These are phyloP conservation scores for Lithodes maja DNA, from an alignment of 2,888 invertebrate species.

Conservation along the genomic window DNA sequence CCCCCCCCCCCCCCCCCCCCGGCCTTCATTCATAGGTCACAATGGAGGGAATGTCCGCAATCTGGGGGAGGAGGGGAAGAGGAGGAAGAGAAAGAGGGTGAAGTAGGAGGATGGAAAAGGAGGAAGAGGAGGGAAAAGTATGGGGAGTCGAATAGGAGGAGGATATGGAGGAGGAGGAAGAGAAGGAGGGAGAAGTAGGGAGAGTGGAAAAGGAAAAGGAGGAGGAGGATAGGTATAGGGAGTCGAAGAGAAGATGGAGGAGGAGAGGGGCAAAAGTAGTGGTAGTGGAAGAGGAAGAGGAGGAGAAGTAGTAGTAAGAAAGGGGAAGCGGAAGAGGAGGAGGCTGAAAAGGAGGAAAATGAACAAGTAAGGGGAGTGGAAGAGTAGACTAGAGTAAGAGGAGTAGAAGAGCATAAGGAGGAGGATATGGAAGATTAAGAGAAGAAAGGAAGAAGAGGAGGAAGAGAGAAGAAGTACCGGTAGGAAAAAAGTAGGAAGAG, in stretches of 20 bases:
- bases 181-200: background rate
- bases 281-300: background rate
- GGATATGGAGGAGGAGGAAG: background rate
- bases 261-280: too few species aligned
- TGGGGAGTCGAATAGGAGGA: background rate
- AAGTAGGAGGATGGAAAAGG: background rate
- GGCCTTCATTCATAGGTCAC: slow-evolving; percentile 47
- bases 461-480: background rate
- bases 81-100: background rate
- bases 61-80: slow-evolving; percentile 15
- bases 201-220: background rate
- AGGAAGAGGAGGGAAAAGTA: background rate
- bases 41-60: slow-evolving; percentile 54
- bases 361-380: background rate
- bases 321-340: background rate
- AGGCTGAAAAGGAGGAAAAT: background rate
- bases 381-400: background rate
- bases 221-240: background rate
- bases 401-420: background rate
- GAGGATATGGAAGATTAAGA: background rate
- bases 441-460: too few species aligned
- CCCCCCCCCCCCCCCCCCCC: background rate
- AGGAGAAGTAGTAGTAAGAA: background rate
- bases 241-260: background rate
- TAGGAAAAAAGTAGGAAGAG: background rate